phyloP scores from a whole-genome alignment of 2,113 vertebrate species.

The Zosterops japonicus region DNA sequence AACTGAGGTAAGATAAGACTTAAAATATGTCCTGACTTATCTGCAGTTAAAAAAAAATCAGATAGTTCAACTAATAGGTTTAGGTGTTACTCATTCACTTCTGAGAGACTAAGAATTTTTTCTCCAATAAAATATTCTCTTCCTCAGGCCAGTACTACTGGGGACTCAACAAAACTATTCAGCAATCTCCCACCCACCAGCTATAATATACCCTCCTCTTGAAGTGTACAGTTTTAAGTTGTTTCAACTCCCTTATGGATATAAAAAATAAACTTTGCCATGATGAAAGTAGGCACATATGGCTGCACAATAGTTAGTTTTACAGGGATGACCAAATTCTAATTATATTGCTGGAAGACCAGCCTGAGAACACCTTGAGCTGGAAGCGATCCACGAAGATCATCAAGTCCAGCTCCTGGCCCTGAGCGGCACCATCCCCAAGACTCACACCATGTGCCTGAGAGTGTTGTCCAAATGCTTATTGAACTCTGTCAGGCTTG shows the following conservation, averaged over 20 bases:
- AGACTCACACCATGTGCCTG: background rate
- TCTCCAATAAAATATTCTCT: background rate
- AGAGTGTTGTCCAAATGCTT: rapidly evolving
- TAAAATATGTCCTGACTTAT: background rate
- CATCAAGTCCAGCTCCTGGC: background rate
- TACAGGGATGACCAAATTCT: background rate
- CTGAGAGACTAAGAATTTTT: background rate
- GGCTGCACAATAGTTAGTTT: background rate
- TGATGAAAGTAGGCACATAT: background rate
- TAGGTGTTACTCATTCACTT: background rate
- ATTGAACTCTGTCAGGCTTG: background rate
- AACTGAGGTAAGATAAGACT: background rate
- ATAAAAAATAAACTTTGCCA: background rate
- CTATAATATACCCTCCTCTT: background rate
- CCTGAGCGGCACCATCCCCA: background rate
- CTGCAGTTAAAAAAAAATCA: background rate
- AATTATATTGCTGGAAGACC: background rate
- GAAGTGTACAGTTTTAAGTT: background rate
- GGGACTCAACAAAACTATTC: background rate
- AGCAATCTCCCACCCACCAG: background rate
- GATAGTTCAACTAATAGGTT: background rate
- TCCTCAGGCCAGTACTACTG: background rate
- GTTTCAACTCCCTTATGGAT: background rate
- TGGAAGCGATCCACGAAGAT: background rate
- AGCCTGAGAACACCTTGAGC: background rate